phyloP scores from a whole-genome alignment of 1,140 invertebrate species.

The Listronotus oregonensis region DNA sequence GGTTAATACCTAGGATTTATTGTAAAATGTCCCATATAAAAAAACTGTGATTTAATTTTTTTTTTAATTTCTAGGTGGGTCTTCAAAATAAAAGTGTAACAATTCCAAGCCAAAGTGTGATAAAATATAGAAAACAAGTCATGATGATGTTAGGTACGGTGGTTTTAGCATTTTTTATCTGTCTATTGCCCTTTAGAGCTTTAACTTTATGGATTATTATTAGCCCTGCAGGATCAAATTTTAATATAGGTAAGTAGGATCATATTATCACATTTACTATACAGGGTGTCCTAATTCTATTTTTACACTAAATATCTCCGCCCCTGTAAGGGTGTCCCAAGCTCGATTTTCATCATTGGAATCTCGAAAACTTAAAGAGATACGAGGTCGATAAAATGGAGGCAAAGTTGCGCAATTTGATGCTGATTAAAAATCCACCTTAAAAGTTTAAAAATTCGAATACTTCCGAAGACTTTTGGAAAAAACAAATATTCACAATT shows the following conservation, averaged over 20 bases:
- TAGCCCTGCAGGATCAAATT: constrained; percentile 65
- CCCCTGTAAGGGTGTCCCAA: too few species aligned
- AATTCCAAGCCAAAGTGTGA: constrained; percentile 57
- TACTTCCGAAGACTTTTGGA: not conserved
- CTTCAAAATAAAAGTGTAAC: constrained; percentile 44
- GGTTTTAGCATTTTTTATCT: constrained; percentile 88
- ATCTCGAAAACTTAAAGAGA: too few species aligned
- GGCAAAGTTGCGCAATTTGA: too few species aligned
- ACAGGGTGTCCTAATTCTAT: not conserved
- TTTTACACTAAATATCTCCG: too few species aligned
- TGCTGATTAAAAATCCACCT: too few species aligned
- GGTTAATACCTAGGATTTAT: too few species aligned
- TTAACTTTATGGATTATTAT: constrained; percentile 85
- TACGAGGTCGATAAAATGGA: too few species aligned
- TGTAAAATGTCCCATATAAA: too few species aligned
- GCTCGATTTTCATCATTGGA: too few species aligned
- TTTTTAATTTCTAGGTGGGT: constrained; percentile 13
- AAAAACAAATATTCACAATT: not conserved
- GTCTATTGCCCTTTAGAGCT: constrained; percentile 83
- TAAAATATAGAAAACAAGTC: constrained; percentile 74
- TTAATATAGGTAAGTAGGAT: constrained; percentile 58
- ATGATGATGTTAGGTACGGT: constrained; percentile 89
- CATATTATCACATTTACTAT: not conserved
- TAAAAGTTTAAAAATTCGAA: too few species aligned
- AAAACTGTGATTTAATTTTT: too few species aligned